phyloP scores from a whole-genome alignment of 1,140 invertebrate species.

The Forficula auricularia region DNA sequence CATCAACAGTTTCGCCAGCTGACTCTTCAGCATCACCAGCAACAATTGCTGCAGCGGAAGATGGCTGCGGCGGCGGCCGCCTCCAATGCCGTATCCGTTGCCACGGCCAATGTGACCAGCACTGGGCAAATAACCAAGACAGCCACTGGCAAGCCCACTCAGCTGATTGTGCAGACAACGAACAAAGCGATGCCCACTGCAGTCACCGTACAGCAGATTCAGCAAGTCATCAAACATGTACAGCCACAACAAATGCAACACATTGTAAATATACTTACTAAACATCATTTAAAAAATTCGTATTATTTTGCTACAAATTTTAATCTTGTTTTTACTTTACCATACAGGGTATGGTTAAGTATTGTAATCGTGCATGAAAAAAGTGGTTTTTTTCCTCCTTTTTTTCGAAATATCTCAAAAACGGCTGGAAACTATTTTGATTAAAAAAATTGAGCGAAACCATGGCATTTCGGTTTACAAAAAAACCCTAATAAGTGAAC shows the following conservation, averaged over 20 bases:
- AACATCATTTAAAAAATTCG: no score
- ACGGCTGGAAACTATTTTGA: no score
- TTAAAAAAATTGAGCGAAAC: not conserved
- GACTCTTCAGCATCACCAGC: constrained; percentile 49
- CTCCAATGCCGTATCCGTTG: constrained; percentile 27
- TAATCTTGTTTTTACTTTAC: not conserved
- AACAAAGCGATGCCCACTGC: constrained; percentile 41
- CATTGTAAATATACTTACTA: constrained; percentile 22
- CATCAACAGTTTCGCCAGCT: constrained; percentile 46
- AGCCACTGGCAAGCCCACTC: constrained; percentile 30
- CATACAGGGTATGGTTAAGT: not conserved
- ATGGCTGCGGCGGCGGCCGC: constrained; percentile 38
- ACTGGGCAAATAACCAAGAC: not conserved
- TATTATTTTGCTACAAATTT: no score
- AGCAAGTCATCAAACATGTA: constrained; percentile 51
- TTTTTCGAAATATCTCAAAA: constrained; percentile 1
- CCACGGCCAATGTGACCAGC: not conserved
- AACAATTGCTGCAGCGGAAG: constrained; percentile 39
- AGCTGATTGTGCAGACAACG: constrained; percentile 42
- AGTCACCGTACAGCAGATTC: constrained; percentile 58
- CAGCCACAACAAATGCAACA: constrained; percentile 33
- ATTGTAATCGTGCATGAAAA: constrained; percentile 7
- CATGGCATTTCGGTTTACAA: no score
- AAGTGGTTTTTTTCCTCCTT: constrained; percentile 3
- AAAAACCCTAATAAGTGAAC: no score